Evolutionary conservation across 2,113 vertebrate genomes (phyloP).

Genomic region (Trochalopteron elliotii): DNA sequence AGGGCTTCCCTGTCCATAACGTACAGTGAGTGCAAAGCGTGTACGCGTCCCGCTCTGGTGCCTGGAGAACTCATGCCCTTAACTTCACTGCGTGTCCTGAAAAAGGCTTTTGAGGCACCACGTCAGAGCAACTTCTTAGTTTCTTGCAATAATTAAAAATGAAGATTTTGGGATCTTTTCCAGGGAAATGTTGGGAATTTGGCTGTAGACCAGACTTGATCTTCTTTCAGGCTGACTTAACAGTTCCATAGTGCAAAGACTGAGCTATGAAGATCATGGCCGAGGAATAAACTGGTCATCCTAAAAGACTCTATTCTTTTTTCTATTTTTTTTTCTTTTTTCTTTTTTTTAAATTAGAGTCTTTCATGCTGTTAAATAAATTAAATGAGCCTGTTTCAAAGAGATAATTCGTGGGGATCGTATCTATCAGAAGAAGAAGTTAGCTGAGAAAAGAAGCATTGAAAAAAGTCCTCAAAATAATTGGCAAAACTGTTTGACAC

Average conservation of each 20-base stretch:
- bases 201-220: background rate
- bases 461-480: background rate
- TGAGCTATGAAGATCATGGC: background rate
- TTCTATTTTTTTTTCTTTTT: background rate
- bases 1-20: background rate
- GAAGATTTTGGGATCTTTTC: background rate
- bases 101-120: background rate
- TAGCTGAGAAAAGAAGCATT: background rate
- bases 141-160: background rate
- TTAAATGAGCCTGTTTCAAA: slow-evolving; percentile 6
- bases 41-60: rapidly evolving
- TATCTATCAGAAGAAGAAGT: background rate
- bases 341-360: background rate
- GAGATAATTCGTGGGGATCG: background rate
- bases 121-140: background rate
- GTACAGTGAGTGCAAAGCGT: rapidly evolving
- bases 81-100: background rate
- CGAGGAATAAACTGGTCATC: background rate
- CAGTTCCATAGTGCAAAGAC: background rate
- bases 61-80: background rate
- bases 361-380: slow-evolving; percentile 38
- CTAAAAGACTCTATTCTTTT: background rate
- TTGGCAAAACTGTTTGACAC: background rate
- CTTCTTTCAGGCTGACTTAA: background rate
- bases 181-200: background rate